phyloP scores from a whole-genome alignment of 2,888 invertebrate species.

The Prosopocoilus inquinatus region DNA sequence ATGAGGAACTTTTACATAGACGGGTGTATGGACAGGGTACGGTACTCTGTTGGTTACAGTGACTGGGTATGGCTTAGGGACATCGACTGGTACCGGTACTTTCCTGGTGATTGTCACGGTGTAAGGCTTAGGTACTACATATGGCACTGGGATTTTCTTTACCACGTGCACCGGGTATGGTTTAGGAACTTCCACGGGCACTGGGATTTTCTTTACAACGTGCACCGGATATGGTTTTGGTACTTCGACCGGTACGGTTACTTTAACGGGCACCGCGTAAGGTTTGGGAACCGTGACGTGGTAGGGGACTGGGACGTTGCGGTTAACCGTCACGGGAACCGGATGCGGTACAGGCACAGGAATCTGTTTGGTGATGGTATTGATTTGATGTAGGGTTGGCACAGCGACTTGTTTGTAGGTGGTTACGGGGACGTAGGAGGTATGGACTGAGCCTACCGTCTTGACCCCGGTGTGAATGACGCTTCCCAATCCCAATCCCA shows the following conservation, averaged over 20 bases:
- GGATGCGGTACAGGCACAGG: constrained; percentile 39
- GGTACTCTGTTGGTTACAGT: constrained; percentile 35
- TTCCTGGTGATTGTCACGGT: constrained; percentile 38
- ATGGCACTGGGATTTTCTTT: constrained; percentile 22
- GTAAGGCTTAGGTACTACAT: constrained; percentile 43
- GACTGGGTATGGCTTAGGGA: constrained; percentile 24
- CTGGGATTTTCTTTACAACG: constrained; percentile 28
- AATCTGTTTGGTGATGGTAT: constrained; percentile 24
- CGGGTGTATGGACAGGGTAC: constrained; percentile 33
- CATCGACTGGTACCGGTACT: constrained; percentile 35
- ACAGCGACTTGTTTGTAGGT: constrained; percentile 5
- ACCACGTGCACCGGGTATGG: constrained; percentile 36
- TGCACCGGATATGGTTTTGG: constrained; percentile 23
- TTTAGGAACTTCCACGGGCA: constrained; percentile 38
- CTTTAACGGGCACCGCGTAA: constrained; percentile 23
- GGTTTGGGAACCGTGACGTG: constrained; percentile 26
- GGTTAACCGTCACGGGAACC: constrained; percentile 36
- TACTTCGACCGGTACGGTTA: constrained; percentile 34
- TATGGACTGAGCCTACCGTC: no score
- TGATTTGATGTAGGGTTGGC: constrained; percentile 9
- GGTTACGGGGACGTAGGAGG: no score
- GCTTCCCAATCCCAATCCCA: background rate
- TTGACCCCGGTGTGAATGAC: background rate
- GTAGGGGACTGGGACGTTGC: constrained; percentile 22
- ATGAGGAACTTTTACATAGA: constrained; percentile 23